A percentile compares a stretch with the other conserved stretches of the same genome.
phyloP scores from a whole-genome alignment of 1,140 invertebrate genomes.

The Mamestra configurata region DNA sequence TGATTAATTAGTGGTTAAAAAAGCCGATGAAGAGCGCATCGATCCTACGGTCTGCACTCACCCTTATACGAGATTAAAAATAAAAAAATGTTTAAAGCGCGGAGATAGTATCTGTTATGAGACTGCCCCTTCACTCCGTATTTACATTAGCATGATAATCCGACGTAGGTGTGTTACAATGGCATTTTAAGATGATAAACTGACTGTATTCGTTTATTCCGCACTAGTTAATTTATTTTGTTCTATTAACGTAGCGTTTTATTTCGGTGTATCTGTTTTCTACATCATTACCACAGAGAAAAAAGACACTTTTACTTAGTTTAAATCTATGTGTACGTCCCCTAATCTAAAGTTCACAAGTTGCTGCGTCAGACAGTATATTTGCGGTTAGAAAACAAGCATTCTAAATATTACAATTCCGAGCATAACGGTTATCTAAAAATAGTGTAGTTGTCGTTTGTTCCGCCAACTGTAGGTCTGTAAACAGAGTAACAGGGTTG shows the following conservation, averaged over 20 bases:
- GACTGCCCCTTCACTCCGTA: constrained; percentile 54
- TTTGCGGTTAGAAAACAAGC: constrained; percentile 28
- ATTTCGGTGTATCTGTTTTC: neutral
- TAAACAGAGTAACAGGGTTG: constrained; percentile 65
- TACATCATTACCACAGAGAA: neutral
- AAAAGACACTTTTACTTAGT: neutral
- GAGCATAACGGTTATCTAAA: constrained; percentile 20
- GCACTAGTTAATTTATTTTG: constrained; percentile 35
- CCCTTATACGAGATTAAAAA: constrained; percentile 72
- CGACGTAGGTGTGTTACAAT: constrained; percentile 45
- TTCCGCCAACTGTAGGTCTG: constrained; percentile 50
- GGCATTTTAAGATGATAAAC: constrained; percentile 39
- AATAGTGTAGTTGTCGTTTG: constrained; percentile 38
- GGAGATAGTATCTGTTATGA: constrained; percentile 53
- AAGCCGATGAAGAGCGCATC: constrained; percentile 66
- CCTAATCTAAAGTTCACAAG: constrained; percentile 20
- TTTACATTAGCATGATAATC: constrained; percentile 51
- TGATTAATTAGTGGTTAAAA: constrained; percentile 77
- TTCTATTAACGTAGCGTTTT: neutral
- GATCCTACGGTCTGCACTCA: constrained; percentile 63
- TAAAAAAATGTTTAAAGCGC: constrained; percentile 59
- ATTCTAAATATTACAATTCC: constrained; percentile 40
- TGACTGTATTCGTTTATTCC: constrained; percentile 22
- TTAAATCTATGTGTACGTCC: neutral
- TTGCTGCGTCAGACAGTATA: constrained; percentile 3